These are phyloP conservation scores for Acropora yongei DNA, from an alignment of 64 coral and sea anemone genomes.

Conservation along the genomic window DNA sequence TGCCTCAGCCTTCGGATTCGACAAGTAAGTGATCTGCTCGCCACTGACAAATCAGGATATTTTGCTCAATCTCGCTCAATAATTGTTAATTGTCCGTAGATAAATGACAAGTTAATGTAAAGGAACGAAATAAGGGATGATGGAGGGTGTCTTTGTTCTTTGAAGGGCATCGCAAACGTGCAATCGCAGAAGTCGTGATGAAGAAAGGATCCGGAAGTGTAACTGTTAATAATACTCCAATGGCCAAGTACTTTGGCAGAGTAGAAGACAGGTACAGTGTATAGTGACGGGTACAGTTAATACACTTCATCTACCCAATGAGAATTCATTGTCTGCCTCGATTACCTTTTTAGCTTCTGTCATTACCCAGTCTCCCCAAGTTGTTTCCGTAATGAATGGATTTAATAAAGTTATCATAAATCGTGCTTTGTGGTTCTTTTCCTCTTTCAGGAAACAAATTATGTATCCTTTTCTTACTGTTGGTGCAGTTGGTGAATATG, in stretches of 20 bases:
- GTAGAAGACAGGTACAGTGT: constrained; percentile 66
- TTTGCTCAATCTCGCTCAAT: background rate
- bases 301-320: no score
- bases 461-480: constrained; percentile 87
- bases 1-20: no score
- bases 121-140: background rate
- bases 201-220: constrained; percentile 83
- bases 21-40: no score
- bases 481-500: constrained; percentile 87
- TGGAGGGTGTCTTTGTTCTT: background rate
- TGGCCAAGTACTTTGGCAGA: constrained; percentile 77
- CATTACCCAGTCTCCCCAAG: background rate
- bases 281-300: background rate
- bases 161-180: constrained; percentile 82
- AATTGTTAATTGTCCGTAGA: no score
- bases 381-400: no score
- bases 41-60: no score
- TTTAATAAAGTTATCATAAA: no score
- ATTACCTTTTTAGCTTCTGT: no score
- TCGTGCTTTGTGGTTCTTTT: background rate
- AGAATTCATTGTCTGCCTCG: no score
- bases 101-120: no score
- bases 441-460: constrained; percentile 78
- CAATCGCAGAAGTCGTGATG: constrained; percentile 69
- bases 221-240: constrained; percentile 71